phyloP scores from a whole-genome alignment of 2,888 invertebrate genomes.

The Graphium colonna region DNA sequence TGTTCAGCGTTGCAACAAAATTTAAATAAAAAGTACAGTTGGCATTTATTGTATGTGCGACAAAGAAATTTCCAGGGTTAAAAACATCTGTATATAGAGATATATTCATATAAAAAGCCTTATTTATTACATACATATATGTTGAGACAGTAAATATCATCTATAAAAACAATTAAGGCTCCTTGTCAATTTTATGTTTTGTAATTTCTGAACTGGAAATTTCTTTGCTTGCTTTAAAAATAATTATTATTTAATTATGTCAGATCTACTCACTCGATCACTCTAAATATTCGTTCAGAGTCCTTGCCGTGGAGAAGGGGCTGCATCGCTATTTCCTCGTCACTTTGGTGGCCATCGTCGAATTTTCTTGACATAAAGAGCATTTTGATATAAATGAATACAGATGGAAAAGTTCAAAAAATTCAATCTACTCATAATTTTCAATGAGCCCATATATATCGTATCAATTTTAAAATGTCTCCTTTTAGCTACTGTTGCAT shows the following conservation, averaged over 20 bases:
- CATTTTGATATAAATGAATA: background rate
- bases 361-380: slow-evolving; percentile 45
- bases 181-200: too few relatives aligned
- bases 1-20: slow-evolving; percentile 11
- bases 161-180: too few relatives aligned
- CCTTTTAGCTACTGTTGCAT: too few relatives aligned
- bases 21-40: slow-evolving; percentile 13
- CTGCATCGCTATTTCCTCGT: slow-evolving; percentile 89
- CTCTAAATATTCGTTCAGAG: slow-evolving; percentile 82
- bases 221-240: slow-evolving; percentile 4
- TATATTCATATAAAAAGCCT: too few relatives aligned
- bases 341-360: slow-evolving; percentile 73
- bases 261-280: slow-evolving; percentile 82
- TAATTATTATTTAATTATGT: background rate
- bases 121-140: too few relatives aligned
- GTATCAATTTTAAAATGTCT: too few relatives aligned
- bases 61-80: background rate
- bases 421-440: too few relatives aligned
- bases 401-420: too few relatives aligned
- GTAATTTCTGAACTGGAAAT: background rate
- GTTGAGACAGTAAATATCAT: too few relatives aligned
- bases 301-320: slow-evolving; percentile 84
- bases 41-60: background rate
- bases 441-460: too few relatives aligned
- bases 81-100: too few relatives aligned